A percentile compares a stretch with the other conserved stretches of the same genome.
Conservation (phyloP, 2,797 vertebrate genomes). For the Podarcis lilfordi region DNA sequence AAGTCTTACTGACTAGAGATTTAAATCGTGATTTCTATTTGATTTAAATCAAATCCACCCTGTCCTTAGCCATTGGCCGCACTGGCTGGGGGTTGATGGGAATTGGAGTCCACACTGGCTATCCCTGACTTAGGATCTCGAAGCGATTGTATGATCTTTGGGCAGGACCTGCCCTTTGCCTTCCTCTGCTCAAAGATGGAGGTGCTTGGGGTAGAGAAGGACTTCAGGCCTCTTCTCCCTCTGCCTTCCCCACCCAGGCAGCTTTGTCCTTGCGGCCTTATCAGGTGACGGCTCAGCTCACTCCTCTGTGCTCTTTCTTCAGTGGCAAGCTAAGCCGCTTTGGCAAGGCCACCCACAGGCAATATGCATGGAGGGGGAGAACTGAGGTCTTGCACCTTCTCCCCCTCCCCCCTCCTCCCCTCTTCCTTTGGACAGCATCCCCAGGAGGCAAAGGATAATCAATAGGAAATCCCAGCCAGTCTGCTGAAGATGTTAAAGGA, state of each 20-base stretch:
- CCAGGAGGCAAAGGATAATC: not conserved
- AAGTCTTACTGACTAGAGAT: too few relatives aligned
- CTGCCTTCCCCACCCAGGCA: not conserved
- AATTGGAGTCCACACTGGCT: not conserved
- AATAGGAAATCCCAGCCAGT: not conserved
- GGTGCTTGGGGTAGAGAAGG: not conserved
- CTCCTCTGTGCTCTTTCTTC: accelerated
- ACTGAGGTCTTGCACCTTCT: not conserved
- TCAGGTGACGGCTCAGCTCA: accelerated
- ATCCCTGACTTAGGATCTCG: not conserved
- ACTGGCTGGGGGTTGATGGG: not conserved
- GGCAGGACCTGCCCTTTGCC: not conserved
- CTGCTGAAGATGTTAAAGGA: too few relatives aligned
- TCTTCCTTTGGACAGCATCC: not conserved
- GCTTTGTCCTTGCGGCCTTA: not conserved
- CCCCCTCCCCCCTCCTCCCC: not conserved
- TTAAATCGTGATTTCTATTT: too few relatives aligned
- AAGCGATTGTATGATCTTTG: not conserved
- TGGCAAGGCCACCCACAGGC: not conserved
- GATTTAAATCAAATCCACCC: not conserved
- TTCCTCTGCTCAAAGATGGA: not conserved
- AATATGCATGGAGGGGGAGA: too few relatives aligned
- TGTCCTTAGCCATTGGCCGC: not conserved
- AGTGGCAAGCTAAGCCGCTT: not conserved
- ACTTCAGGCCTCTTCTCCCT: not conserved